Conservation (phyloP, 2,113 vertebrate genomes). For the Ceratotherium simum region DNA sequence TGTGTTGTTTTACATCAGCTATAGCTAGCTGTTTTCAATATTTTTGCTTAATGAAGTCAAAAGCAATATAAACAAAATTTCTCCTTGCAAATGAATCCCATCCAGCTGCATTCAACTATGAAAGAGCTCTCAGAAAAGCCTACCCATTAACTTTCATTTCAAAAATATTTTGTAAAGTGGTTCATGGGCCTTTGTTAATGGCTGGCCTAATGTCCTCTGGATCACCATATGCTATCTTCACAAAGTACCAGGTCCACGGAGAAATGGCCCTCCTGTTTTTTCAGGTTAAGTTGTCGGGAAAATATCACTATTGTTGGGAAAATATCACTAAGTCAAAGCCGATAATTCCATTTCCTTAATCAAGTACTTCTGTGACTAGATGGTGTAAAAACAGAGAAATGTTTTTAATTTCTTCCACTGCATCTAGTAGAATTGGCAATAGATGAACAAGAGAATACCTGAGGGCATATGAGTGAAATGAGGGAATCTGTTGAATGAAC, state of each 20-base stretch:
- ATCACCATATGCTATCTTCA: not conserved
- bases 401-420: not conserved
- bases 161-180: slow-evolving; percentile 34
- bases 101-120: slow-evolving; percentile 46
- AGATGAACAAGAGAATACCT: not conserved
- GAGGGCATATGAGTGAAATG: not conserved
- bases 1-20: not conserved
- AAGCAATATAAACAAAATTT: slow-evolving; percentile 59
- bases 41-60: slow-evolving; percentile 69
- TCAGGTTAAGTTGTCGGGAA: not conserved
- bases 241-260: not conserved
- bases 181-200: slow-evolving; percentile 11
- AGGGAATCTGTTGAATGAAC: not conserved
- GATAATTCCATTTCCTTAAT: not conserved
- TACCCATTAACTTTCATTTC: slow-evolving; percentile 64
- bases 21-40: slow-evolving; percentile 33
- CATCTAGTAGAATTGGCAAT: not conserved
- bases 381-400: not conserved
- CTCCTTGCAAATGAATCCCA: slow-evolving; percentile 44
- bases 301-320: not conserved
- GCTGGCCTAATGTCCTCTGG: not conserved
- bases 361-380: not conserved
- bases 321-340: not conserved
- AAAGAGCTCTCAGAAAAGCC: slow-evolving; percentile 46
- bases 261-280: not conserved